These are phyloP conservation scores for Dysdera silvatica DNA, from an alignment of 1,140 invertebrate genomes.

Conservation along the genomic window DNA sequence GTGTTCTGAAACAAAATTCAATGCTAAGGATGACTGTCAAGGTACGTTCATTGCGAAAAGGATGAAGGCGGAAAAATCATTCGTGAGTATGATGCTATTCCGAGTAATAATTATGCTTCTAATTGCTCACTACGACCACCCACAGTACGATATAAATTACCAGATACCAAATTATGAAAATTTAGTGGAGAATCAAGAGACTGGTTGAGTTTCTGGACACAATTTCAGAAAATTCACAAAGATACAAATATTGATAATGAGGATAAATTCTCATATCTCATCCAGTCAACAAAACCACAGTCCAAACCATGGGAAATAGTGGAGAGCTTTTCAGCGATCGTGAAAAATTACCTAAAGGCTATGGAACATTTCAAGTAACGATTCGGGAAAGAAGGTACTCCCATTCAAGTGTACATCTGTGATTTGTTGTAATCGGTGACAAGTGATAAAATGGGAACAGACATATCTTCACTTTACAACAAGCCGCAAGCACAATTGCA, in stretches of 20 bases:
- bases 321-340: background rate
- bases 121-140: no score
- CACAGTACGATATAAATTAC: no score
- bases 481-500: background rate
- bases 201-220: background rate
- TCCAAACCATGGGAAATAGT: background rate
- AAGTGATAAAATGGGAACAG: background rate
- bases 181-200: background rate
- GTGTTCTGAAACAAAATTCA: no score
- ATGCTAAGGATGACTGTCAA: no score
- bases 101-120: no score
- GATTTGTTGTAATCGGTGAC: background rate
- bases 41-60: no score
- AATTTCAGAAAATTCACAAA: conserved; percentile 1
- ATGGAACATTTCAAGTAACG: background rate
- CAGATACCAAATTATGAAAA: background rate
- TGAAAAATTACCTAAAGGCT: background rate
- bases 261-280: conserved; percentile 7
- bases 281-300: background rate
- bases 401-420: background rate
- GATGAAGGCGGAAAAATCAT: no score
- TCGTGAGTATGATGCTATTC: no score
- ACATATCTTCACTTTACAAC: background rate
- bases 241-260: background rate
- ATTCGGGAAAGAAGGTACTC: background rate